Base-by-base conservation (phyloP, 2,888 invertebrate species). In the Drosophila niveifrons region DNA sequence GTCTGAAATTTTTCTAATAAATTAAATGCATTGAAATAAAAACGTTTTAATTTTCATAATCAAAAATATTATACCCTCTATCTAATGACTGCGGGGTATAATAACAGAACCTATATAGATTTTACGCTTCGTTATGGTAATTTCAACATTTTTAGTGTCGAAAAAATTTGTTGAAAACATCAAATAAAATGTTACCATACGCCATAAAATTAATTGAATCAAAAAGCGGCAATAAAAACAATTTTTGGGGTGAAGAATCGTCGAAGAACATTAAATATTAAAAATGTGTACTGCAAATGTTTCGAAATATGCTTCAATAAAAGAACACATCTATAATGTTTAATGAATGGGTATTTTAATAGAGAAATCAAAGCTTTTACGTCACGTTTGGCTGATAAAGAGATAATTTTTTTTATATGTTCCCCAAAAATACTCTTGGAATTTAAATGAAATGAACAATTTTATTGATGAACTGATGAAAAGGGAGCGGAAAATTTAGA, bases 171-270 rank as follows among this genome's bases (percentile, higher is more conserved):
- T 55, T 55, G 50, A 72, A 66, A 74, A 82, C 72, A 72, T 85
- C 65, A 72, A 77, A 82, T 75, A 67, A 88, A 76, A 78, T 76
- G 48, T 73, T 84, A 58, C 44, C 57, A 72, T 55, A 62, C 43
- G 67, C 69, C 41, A 79, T 75, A 17, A 78, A 78, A 73, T 67
- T 67, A 78, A 80, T 78, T 74, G 73, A 65, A 80, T 67, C 43
- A 70, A 73, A 72, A 70, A 72, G 65, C 55, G 65, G 17, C 66
- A 55, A 79, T 74, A 77, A 77, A 82, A 57, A 52, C 43, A 43
- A 52, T n/a, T 36, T 31, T 36, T 36, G 36, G 36, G 36, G 36
- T 4, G 36, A 29, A 52, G 48, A 48, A 58, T 56, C 65, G 72
- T 72, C 50, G 56, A 70, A 56, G 69, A 69, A 61, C 75, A 83